Evolutionary conservation across 2,113 vertebrate genomes (phyloP).

Genomic region (Callipepla squamata): DNA sequence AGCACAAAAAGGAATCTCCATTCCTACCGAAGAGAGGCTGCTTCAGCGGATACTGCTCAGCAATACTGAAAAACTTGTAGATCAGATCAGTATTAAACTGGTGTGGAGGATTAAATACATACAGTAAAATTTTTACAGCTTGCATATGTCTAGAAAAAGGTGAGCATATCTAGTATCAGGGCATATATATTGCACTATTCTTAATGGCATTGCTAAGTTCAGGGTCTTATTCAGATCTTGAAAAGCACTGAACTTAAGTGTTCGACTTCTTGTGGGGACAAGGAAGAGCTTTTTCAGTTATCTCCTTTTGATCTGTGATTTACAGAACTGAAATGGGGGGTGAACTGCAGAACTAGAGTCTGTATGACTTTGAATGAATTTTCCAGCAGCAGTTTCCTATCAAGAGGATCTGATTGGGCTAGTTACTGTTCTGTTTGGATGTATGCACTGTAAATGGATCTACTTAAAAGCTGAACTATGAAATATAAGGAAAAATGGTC

Average conservation of each 20-base stretch:
- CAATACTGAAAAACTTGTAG: background rate
- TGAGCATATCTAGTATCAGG: background rate
- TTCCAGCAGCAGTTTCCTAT: background rate
- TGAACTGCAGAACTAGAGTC: background rate
- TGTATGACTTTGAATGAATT: background rate
- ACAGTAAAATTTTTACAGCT: background rate
- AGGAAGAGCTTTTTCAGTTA: background rate
- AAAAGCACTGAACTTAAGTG: background rate
- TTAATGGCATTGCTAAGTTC: background rate
- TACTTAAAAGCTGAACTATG: background rate
- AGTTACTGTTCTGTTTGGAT: background rate
- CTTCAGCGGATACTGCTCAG: background rate
- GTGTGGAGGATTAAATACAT: background rate
- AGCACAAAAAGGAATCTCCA: background rate
- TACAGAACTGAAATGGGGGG: background rate
- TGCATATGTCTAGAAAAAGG: background rate
- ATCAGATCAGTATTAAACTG: background rate
- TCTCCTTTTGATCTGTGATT: background rate
- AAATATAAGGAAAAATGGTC: background rate
- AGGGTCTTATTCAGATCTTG: background rate
- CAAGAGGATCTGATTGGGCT: rapidly evolving
- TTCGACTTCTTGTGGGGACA: background rate
- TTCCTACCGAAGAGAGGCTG: background rate
- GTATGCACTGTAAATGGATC: background rate
- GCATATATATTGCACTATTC: background rate